Conservation (phyloP, 2,888 invertebrate genomes). For the Sinohyriopsis cumingii region DNA sequence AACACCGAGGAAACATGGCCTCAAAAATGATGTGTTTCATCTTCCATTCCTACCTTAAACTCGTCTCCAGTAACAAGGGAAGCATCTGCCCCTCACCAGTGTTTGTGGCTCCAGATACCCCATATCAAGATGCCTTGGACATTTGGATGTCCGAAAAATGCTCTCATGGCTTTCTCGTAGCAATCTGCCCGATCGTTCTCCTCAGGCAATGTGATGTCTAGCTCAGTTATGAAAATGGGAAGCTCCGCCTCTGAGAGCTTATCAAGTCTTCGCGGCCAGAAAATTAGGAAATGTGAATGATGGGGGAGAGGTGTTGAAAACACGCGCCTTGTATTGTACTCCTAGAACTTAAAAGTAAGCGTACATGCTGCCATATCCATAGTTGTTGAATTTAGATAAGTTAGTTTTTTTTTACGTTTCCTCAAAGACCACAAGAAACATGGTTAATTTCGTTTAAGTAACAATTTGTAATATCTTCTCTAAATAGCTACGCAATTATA, state of each 20-base stretch:
- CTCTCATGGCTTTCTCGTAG: constrained; percentile 27
- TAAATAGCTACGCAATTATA: no score
- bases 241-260: constrained; percentile 32
- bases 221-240: constrained; percentile 43
- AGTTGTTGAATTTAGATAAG: no score
- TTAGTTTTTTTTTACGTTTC: no score
- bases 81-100: constrained; percentile 8
- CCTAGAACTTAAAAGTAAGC: no score
- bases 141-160: constrained; percentile 32
- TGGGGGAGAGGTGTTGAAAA: no score
- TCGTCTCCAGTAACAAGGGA: constrained; percentile 23
- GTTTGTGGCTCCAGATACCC: constrained; percentile 31
- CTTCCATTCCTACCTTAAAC: constrained; percentile 11
- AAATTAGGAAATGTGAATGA: no score
- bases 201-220: constrained; percentile 26
- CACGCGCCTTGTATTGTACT: no score
- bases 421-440: no score
- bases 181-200: constrained; percentile 30
- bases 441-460: no score
- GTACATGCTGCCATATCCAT: no score
- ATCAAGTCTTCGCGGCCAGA: constrained; percentile 31
- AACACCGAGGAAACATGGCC: no score
- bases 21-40: not conserved
- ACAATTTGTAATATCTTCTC: no score
- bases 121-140: constrained; percentile 33